phyloP scores from a whole-genome alignment of 2,888 invertebrate species.

The Nomada ruficornis region DNA sequence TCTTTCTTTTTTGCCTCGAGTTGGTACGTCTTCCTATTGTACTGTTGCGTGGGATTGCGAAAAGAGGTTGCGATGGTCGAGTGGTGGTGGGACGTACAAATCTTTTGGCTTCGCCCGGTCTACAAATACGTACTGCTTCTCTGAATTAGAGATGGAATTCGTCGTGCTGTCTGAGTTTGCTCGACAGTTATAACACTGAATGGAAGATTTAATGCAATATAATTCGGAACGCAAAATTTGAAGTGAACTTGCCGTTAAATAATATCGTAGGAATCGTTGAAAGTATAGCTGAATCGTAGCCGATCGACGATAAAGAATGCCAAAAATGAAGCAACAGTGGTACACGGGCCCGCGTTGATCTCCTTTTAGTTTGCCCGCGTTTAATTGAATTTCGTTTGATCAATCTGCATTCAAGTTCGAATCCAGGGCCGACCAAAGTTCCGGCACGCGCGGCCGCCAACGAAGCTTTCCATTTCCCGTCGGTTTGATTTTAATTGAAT shows the following conservation, averaged over 20 bases:
- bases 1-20: background rate
- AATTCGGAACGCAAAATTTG: background rate
- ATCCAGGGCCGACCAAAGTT: slow-evolving; percentile 51
- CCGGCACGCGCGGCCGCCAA: slow-evolving; percentile 52
- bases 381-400: slow-evolving; percentile 80
- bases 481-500: slow-evolving; percentile 74
- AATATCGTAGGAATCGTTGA: background rate
- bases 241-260: background rate
- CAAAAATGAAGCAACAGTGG: slow-evolving; percentile 47
- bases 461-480: slow-evolving; percentile 70
- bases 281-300: background rate
- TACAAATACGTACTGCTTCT: background rate
- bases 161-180: background rate
- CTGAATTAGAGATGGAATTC: background rate
- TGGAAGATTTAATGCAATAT: too few species aligned
- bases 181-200: background rate
- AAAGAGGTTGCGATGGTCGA: background rate
- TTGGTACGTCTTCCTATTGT: background rate
- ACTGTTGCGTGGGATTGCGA: background rate
- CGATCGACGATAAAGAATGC: slow-evolving; percentile 42
- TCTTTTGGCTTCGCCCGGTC: background rate
- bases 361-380: slow-evolving; percentile 58
- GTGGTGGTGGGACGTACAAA: background rate
- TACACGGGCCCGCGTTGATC: slow-evolving; percentile 50
- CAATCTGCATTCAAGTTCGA: slow-evolving; percentile 83